phyloP scores from a whole-genome alignment of 2,797 vertebrate genomes.

The Dendrocincla tyrannina region DNA sequence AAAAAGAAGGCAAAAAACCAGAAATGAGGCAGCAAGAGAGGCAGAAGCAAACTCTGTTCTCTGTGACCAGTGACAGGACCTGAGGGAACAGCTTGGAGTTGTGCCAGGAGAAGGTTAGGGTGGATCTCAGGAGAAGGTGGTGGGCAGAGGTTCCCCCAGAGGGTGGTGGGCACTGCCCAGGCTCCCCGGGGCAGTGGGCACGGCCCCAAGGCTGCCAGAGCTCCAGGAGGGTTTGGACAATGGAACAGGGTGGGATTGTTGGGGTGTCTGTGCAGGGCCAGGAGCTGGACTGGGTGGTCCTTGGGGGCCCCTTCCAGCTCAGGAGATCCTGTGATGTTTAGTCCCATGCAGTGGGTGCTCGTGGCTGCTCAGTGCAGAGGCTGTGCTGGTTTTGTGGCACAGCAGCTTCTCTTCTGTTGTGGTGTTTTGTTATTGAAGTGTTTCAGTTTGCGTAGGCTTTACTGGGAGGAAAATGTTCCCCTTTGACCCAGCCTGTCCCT shows the following conservation, averaged over 20 bases:
- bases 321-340: not conserved
- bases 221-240: not conserved
- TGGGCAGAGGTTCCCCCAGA: not conserved
- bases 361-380: not conserved
- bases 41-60: not conserved
- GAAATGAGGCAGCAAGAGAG: not conserved
- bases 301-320: not conserved
- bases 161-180: not conserved
- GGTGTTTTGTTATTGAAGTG: not conserved
- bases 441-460: not conserved
- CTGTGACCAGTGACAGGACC: not conserved
- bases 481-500: not conserved
- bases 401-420: not conserved
- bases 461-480: not conserved
- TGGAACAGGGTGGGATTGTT: not conserved
- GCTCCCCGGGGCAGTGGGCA: not conserved
- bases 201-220: not conserved
- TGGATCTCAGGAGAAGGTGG: accelerated
- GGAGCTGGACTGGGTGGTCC: accelerated
- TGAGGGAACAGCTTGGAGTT: not conserved
- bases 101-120: accelerated
- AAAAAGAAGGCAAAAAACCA: not conserved
- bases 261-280: not conserved
- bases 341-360: not conserved
- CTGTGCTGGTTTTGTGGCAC: not conserved